These are phyloP conservation scores for Tipula lateralis DNA, from an alignment of 2,888 invertebrate species.

Conservation along the genomic window DNA sequence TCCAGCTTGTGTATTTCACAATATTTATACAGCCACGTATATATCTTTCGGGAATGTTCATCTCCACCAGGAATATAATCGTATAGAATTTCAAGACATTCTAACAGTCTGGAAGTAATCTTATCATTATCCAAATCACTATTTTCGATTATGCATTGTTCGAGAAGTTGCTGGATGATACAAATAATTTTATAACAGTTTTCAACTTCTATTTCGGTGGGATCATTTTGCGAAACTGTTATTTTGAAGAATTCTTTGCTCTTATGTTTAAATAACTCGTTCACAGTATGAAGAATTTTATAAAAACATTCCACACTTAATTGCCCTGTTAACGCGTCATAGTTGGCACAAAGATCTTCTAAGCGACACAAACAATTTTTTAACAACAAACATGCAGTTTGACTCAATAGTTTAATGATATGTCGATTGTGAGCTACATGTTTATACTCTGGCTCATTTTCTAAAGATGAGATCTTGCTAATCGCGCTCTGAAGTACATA, in stretches of 20 bases:
- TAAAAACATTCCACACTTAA: slow-evolving; percentile 55
- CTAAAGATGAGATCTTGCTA: slow-evolving; percentile 40
- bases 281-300: slow-evolving; percentile 43
- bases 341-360: slow-evolving; percentile 49
- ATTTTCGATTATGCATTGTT: slow-evolving; percentile 40
- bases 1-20: slow-evolving; percentile 42
- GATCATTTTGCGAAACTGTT: not conserved
- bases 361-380: slow-evolving; percentile 51
- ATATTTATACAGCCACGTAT: slow-evolving; percentile 45
- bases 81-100: slow-evolving; percentile 45
- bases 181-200: not conserved
- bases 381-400: slow-evolving; percentile 44
- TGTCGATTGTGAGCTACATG: slow-evolving; percentile 44
- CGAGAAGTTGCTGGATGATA: slow-evolving; percentile 42
- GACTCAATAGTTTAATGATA: slow-evolving; percentile 41
- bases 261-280: slow-evolving; percentile 42
- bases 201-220: slow-evolving; percentile 37
- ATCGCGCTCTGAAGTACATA: slow-evolving; percentile 50
- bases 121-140: slow-evolving; percentile 38
- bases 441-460: slow-evolving; percentile 43
- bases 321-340: slow-evolving; percentile 52
- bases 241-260: slow-evolving; percentile 43
- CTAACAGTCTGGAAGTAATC: slow-evolving; percentile 40
- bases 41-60: slow-evolving; percentile 41
- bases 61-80: slow-evolving; percentile 42